A percentile compares a stretch with the other conserved stretches of the same genome.
phyloP scores from a whole-genome alignment of 1,140 invertebrate species.

The Microplitis demolitor region DNA sequence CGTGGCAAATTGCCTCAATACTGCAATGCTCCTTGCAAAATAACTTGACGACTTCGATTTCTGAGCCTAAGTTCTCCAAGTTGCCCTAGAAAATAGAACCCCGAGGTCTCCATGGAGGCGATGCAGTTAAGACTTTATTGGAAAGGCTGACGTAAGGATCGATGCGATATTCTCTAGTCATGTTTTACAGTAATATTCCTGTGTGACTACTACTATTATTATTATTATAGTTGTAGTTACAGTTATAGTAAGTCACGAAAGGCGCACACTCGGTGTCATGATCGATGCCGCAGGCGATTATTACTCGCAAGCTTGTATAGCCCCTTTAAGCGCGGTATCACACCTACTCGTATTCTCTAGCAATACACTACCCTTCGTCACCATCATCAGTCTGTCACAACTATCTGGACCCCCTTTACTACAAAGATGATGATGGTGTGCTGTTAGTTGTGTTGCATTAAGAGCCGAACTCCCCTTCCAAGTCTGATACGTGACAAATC shows the following conservation, averaged over 20 bases:
- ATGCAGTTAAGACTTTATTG: too few relatives aligned
- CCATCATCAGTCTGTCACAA: constrained; percentile 20
- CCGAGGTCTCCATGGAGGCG: too few relatives aligned
- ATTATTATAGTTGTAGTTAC: too few relatives aligned
- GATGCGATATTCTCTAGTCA: not conserved
- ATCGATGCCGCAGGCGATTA: constrained; percentile 44
- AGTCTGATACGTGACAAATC: constrained; percentile 34
- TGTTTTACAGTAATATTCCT: too few relatives aligned
- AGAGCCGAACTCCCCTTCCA: not conserved
- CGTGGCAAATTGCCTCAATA: too few relatives aligned
- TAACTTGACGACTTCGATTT: too few relatives aligned
- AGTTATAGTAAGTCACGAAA: constrained; percentile 17
- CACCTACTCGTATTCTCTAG: too few relatives aligned
- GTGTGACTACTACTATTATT: too few relatives aligned
- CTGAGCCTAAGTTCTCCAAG: too few relatives aligned
- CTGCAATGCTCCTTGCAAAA: too few relatives aligned
- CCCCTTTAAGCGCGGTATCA: constrained; percentile 10
- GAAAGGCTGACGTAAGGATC: not conserved
- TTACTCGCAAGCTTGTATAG: constrained; percentile 30
- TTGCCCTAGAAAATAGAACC: too few relatives aligned
- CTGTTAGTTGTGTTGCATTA: not conserved
- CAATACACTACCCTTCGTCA: not conserved
- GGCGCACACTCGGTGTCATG: constrained; percentile 33
- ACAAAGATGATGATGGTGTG: not conserved
- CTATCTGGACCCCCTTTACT: not conserved